phyloP scores from a whole-genome alignment of 1,140 invertebrate genomes.

The Drosophila pseudoananassae region DNA sequence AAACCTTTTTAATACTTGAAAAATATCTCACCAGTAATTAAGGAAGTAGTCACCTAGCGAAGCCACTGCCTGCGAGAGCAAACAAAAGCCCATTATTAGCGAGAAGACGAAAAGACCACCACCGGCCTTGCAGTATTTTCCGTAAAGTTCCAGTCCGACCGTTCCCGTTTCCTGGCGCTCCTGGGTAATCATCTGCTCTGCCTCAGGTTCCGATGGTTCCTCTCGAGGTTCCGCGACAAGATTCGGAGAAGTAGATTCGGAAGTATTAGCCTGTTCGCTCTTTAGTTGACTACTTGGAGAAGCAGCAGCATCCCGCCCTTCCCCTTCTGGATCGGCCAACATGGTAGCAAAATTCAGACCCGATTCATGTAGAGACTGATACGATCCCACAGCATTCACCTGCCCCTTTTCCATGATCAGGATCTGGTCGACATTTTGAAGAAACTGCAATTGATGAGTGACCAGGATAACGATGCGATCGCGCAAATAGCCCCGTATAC shows the following conservation, averaged over 20 bases:
- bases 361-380: conserved; percentile 87
- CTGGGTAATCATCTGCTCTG: conserved; percentile 83
- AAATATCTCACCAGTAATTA: conserved; percentile 86
- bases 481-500: conserved; percentile 88
- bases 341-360: conserved; percentile 88
- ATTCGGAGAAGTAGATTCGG: conserved; percentile 83
- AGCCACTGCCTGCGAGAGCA: conserved; percentile 86
- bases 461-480: conserved; percentile 90
- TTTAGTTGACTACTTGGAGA: conserved; percentile 70
- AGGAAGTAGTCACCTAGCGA: conserved; percentile 89
- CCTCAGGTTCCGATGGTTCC: conserved; percentile 72
- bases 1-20: neutral
- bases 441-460: conserved; percentile 95
- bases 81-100: conserved; percentile 83
- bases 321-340: conserved; percentile 85
- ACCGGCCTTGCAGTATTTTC: conserved; percentile 87
- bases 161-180: conserved; percentile 86
- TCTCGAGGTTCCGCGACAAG: conserved; percentile 86
- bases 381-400: conserved; percentile 87
- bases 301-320: conserved; percentile 82
- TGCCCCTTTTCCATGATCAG: conserved; percentile 87
- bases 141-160: conserved; percentile 86
- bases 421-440: conserved; percentile 90
- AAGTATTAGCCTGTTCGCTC: conserved; percentile 71
- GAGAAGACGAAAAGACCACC: conserved; percentile 85